A percentile compares a stretch with the other conserved stretches of the same genome.
phyloP scores from a whole-genome alignment of 2,797 vertebrate species.

The Borostomias antarcticus region DNA sequence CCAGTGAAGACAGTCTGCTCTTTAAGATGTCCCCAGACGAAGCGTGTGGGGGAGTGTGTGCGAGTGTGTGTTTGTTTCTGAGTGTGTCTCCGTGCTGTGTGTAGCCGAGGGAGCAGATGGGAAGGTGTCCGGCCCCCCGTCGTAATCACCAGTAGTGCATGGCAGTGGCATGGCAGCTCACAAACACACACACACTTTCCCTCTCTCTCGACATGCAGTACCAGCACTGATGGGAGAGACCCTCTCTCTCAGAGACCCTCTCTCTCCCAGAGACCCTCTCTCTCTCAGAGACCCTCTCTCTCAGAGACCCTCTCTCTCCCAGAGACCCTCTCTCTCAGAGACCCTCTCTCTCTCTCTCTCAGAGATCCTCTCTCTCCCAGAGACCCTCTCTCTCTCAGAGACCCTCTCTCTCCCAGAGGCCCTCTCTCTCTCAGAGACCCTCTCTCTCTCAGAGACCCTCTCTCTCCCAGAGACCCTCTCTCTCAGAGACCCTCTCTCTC shows the following conservation, averaged over 20 bases:
- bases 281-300: too few species aligned
- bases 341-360: too few species aligned
- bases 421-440: too few species aligned
- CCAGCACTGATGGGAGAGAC: slow-evolving; percentile 17
- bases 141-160: slow-evolving; percentile 4
- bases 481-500: too few species aligned
- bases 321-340: too few species aligned
- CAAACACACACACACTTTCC: background rate
- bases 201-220: background rate
- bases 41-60: background rate
- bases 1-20: background rate
- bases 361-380: too few species aligned
- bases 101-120: slow-evolving; percentile 22
- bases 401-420: too few species aligned
- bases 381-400: too few species aligned
- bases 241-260: slow-evolving; percentile 3
- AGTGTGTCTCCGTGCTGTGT: background rate
- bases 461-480: too few species aligned
- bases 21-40: background rate
- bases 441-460: too few species aligned
- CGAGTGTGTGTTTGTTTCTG: background rate
- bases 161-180: slow-evolving; percentile 8
- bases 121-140: background rate
- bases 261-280: too few species aligned
- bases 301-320: too few species aligned